Evolutionary conservation across 2,113 vertebrate genomes (phyloP).

Genomic region (Paramisgurnus dabryanus): DNA sequence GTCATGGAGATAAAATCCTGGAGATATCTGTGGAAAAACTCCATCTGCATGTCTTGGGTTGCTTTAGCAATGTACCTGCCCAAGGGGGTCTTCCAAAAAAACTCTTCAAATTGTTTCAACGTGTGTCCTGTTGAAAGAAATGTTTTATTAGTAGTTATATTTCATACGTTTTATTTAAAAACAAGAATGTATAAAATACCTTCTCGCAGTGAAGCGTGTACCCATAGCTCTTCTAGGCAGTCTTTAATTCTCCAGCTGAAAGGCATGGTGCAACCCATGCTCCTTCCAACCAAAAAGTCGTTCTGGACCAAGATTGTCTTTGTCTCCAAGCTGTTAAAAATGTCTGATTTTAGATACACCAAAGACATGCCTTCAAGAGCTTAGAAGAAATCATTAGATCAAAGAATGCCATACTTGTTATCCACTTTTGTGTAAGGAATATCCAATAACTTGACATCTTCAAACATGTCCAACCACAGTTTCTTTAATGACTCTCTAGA

Average conservation of each 20-base stretch:
- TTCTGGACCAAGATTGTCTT: slow-evolving; percentile 84
- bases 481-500: slow-evolving; percentile 69
- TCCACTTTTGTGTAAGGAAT: slow-evolving; percentile 67
- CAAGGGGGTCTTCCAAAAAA: slow-evolving; percentile 83
- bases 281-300: slow-evolving; percentile 68
- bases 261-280: slow-evolving; percentile 76
- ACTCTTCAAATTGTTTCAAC: slow-evolving; percentile 75
- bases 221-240: slow-evolving; percentile 88
- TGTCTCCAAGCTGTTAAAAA: slow-evolving; percentile 69
- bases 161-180: not conserved
- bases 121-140: slow-evolving; percentile 68
- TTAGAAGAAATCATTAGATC: not conserved
- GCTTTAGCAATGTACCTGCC: slow-evolving; percentile 75
- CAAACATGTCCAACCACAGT: slow-evolving; percentile 92
- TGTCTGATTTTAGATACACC: too few relatives aligned
- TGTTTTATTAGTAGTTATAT: not conserved
- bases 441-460: slow-evolving; percentile 79
- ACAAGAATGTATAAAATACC: slow-evolving; percentile 49
- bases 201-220: slow-evolving; percentile 78
- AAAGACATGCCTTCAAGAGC: too few relatives aligned
- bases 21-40: slow-evolving; percentile 79
- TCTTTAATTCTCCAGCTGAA: slow-evolving; percentile 95
- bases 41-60: slow-evolving; percentile 61
- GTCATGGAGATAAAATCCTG: slow-evolving; percentile 85
- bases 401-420: slow-evolving; percentile 68